Evolutionary conservation across 2,113 vertebrate genomes (phyloP), one percentile per base, ranked within the genome.

Genomic region (Forbesichthys papilliferus): DNA sequence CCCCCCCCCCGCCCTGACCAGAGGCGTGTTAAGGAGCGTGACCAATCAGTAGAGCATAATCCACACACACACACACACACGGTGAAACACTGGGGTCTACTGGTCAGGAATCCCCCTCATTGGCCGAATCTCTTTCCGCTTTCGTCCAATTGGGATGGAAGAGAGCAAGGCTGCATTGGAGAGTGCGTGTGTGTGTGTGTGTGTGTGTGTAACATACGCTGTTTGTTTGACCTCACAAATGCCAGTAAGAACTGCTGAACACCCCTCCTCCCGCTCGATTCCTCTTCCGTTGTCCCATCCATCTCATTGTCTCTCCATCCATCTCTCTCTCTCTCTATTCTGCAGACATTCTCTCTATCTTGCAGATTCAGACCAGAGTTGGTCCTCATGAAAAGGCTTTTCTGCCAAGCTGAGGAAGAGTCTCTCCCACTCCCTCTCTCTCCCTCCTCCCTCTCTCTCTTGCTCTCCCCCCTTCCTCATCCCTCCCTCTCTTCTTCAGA

Each of bases 11-110:
- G 36, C 66, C 48, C 58, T 72, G 9, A 84, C 74, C 85, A 89
- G 75, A 78, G 85, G 82, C 73, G 74, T 57, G 72, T 70, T 74
- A 86, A 71, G 18, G 75, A 86, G 81, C 79, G 87, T 86, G 81
- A 79, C 84, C 78, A 83, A 81, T 83, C 61, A 86, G 86, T 86
- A 86, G 89, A 81, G 91, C 20, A 3, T 75, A 92, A 92, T 90
- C 89, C 81, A 83, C 71, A 51, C 70, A 47, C n/a, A 27, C 34
- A 3, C 79, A 71, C 57, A 81, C 71, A 84, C 88, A 78, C 84
- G 27, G 27, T 84, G 83, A 73, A 67, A 84, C 68, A 9, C 42
- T 3, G 34, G 58, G 20, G 59, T 62, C 16, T 14, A 52, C 81
- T 74, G 86, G 77, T 69, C 77, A 48, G 61, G 1, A 9, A 52